Percentiles rank a stretch among this genome's conserved stretches.
Evolutionary conservation across 2,888 invertebrate genomes (phyloP).

Genomic region (Athalia cordata): DNA sequence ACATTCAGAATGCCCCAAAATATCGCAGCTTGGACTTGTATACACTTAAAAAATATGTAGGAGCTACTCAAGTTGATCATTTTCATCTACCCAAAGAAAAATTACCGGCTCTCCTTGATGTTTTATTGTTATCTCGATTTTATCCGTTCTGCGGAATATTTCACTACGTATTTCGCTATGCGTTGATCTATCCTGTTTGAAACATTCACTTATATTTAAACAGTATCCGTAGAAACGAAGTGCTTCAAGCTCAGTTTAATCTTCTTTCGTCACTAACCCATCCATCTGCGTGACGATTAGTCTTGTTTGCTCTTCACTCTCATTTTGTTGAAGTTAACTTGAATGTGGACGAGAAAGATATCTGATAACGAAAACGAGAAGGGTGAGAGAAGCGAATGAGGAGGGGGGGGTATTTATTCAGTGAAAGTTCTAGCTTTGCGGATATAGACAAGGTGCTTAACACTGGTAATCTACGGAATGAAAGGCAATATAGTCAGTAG

Average conservation of each 20-base stretch:
- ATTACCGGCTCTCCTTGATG: neutral
- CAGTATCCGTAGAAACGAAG: slow-evolving; percentile 11
- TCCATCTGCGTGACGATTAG: slow-evolving; percentile 18
- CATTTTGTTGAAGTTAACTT: neutral
- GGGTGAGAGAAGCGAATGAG: neutral
- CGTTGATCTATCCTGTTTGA: slow-evolving; percentile 2
- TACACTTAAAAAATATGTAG: neutral
- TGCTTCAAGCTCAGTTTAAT: slow-evolving; percentile 17
- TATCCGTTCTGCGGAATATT: neutral
- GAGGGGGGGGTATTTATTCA: slow-evolving; percentile 10
- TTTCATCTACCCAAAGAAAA: slow-evolving; percentile 7
- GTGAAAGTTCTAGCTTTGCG: neutral
- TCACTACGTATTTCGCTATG: neutral
- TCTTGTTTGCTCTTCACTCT: slow-evolving; percentile 2
- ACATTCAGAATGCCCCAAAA: neutral
- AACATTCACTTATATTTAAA: slow-evolving; percentile 1
- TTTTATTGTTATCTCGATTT: slow-evolving; percentile 4
- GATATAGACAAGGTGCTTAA: slow-evolving; percentile 14
- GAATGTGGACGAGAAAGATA: neutral
- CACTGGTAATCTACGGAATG: slow-evolving; percentile 7
- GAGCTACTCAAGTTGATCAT: slow-evolving; percentile 4
- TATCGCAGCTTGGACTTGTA: neutral
- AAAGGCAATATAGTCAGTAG: neutral
- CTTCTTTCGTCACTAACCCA: slow-evolving; percentile 8
- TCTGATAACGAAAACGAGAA: neutral